Conservation (phyloP, 2,797 vertebrate genomes). For the Dipus sagitta region DNA sequence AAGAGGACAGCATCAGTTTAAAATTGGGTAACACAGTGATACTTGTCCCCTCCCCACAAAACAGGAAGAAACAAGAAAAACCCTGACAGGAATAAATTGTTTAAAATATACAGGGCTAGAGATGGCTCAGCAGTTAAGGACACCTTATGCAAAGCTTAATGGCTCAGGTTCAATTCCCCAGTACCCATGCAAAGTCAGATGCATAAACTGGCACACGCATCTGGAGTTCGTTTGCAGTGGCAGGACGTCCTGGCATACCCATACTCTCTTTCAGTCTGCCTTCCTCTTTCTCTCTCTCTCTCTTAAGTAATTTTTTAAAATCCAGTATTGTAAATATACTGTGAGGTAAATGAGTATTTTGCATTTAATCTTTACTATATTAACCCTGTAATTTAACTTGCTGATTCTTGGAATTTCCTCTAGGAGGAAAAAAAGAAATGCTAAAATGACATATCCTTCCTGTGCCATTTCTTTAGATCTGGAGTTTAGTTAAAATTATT, state of each 20-base stretch:
- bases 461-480: neutral
- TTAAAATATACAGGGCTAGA: no score
- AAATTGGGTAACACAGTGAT: neutral
- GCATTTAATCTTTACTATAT: conserved; percentile 38
- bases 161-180: no score
- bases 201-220: no score
- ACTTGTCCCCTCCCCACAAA: neutral
- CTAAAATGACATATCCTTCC: conserved; percentile 56
- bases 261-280: no score
- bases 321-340: conserved; percentile 2
- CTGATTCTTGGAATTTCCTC: conserved; percentile 44
- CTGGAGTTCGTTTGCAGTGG: no score
- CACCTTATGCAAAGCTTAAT: no score
- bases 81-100: neutral
- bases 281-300: no score
- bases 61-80: neutral
- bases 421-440: conserved; percentile 61
- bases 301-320: no score
- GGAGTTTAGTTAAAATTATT: conserved; percentile 48
- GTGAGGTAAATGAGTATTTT: conserved; percentile 62
- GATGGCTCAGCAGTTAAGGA: no score
- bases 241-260: no score
- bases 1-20: neutral
- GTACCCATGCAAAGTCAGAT: no score
- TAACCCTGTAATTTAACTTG: conserved; percentile 53